Base-by-base conservation (phyloP, 1,140 invertebrate genomes). In the Triops longicaudatus region DNA sequence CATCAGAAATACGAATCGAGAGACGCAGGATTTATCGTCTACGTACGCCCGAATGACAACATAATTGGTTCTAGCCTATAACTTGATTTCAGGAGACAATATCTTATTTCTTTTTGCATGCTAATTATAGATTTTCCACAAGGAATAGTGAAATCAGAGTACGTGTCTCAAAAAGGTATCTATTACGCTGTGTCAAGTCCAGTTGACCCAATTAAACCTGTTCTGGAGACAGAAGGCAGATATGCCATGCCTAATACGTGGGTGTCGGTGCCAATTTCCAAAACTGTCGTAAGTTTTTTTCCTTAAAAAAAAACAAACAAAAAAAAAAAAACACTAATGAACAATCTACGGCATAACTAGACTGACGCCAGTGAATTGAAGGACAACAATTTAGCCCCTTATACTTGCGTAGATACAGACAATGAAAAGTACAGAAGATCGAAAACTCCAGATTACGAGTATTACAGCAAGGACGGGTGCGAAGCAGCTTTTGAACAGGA, bases 171-270 rank as follows among this genome's bases (percentile, higher is more conserved):
- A 43, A 37, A 72, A 14, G 76, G 76, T 9, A 12, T 77, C 0
- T 42, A 73, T 27, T 77, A 77, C 41, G 76, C 76, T 26, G 76
- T 77, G 72, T 77, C 76, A 12, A 72, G 44, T 73, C 26, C 71
- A 44, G 31, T 73, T 5, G 43, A 72, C 10, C 27, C 27, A 7
- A 73, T 73, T 11, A 43, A 77, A 28, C 17, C 76, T 41, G 72
- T 77, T 17, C 6, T 77, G 10, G 31, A 72, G 12, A 43, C 76
- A 10, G 37, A 71, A 17, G 76, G 76, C 3, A 42, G 73, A 26
- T 77, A 77, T 27, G 43, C 72, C 17, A 22, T 22, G 7, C 50
- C 50, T 10, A 22, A 63, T 63, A n/a, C 50, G 22, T 63, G 50
- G 50, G 50, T 63, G 6, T 63, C 50, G 50, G 50, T 63, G 0